Conservation (phyloP, 2,113 vertebrate species). For the Amphilophus citrinellus region DNA sequence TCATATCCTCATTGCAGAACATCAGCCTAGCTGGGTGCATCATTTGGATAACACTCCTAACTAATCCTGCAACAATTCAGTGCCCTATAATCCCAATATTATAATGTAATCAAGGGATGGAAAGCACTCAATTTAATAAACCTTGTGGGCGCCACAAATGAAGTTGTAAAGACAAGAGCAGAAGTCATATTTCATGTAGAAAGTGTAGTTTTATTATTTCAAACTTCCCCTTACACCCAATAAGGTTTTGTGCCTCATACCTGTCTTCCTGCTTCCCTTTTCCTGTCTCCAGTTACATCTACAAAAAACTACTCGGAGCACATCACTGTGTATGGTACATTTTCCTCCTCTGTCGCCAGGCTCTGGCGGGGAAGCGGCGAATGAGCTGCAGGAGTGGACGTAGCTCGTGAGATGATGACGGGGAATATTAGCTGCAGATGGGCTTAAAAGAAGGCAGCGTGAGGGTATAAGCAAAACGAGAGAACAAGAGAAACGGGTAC, state of each 20-base stretch:
- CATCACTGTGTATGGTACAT: constrained; percentile 6
- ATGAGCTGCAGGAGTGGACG: constrained; percentile 9
- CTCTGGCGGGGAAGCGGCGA: constrained; percentile 17
- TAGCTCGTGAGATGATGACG: neutral
- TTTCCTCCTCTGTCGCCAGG: neutral
- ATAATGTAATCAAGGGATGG: constrained; percentile 18
- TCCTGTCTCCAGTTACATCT: constrained; percentile 7
- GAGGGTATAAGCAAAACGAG: constrained; percentile 34
- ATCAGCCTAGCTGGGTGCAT: constrained; percentile 3
- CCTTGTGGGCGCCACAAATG: neutral
- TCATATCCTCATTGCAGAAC: neutral
- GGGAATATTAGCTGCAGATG: constrained; percentile 16
- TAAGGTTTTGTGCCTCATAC: constrained; percentile 52
- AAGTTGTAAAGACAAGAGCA: constrained; percentile 27
- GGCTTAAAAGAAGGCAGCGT: constrained; percentile 9
- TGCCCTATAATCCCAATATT: constrained; percentile 1
- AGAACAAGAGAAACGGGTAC: constrained; percentile 61
- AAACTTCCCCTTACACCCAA: constrained; percentile 66
- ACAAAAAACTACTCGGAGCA: constrained; percentile 23
- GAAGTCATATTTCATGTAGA: constrained; percentile 65
- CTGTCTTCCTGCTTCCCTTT: constrained; percentile 38
- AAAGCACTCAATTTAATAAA: constrained; percentile 33
- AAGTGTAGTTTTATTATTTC: constrained; percentile 80
- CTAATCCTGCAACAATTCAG: constrained; percentile 9
- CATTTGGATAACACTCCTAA: neutral